A percentile compares a stretch with the other conserved stretches of the same genome.
These are phyloP conservation scores for Andrena trimmerana DNA, from an alignment of 2,888 invertebrate species.

Conservation along the genomic window DNA sequence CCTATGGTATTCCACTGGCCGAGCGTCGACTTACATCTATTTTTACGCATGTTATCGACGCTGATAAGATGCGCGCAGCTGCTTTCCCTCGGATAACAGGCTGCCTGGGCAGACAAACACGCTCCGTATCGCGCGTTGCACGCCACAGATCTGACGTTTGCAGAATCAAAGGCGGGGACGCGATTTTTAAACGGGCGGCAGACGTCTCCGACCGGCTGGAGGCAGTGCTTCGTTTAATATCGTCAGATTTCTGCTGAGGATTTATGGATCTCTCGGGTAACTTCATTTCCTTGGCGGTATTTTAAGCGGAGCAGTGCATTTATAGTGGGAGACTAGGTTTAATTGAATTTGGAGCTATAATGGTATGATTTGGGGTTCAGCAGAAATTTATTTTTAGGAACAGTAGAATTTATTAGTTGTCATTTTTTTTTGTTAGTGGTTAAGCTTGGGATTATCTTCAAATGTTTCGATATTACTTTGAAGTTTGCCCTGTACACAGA, in stretches of 20 bases:
- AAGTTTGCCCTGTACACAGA: no score
- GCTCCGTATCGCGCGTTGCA: conserved; percentile 21
- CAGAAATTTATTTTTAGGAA: no score
- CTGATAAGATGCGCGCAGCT: conserved; percentile 57
- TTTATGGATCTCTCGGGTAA: background rate
- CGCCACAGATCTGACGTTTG: conserved; percentile 8
- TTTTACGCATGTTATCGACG: conserved; percentile 49
- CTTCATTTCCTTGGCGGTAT: no score
- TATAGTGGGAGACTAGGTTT: no score
- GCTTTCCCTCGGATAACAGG: conserved; percentile 47
- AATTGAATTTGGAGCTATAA: no score
- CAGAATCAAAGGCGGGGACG: background rate
- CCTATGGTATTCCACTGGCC: conserved; percentile 16
- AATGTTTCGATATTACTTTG: no score
- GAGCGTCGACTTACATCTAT: conserved; percentile 45
- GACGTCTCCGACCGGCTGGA: background rate
- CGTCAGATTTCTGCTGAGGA: background rate
- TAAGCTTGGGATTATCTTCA: no score
- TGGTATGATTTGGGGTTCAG: no score
- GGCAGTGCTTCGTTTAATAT: background rate
- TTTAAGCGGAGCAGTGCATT: no score
- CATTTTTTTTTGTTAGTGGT: no score
- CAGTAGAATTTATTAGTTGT: no score
- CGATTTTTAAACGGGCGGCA: conserved; percentile 1
- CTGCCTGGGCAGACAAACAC: conserved; percentile 33